A percentile compares a stretch with the other conserved stretches of the same genome.
phyloP scores from a whole-genome alignment of 2,888 invertebrate genomes.

The Dolichopus griseipennis region DNA sequence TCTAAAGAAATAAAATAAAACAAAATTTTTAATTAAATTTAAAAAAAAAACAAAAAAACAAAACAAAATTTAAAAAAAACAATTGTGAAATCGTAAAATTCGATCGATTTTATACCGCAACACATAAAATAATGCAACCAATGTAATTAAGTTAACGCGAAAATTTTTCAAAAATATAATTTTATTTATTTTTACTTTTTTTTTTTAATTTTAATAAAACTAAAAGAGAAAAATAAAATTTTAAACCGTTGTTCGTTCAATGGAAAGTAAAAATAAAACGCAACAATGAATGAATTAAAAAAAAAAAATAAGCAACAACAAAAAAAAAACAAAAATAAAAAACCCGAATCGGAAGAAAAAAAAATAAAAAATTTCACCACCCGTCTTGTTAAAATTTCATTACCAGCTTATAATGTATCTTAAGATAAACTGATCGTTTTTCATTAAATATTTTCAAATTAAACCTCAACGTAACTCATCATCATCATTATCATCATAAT shows the following conservation, averaged over 20 bases:
- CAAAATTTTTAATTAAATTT: background rate
- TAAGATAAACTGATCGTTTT: background rate
- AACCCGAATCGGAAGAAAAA: background rate
- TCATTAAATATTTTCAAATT: background rate
- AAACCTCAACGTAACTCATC: background rate
- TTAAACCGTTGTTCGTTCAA: background rate
- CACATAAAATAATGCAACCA: no score
- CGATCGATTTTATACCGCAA: no score
- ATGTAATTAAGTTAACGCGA: no score
- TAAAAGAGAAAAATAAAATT: no score
- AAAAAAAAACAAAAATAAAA: background rate
- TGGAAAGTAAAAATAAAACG: background rate
- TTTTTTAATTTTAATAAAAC: no score
- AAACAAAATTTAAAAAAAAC: no score
- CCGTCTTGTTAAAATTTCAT: conserved; percentile 1
- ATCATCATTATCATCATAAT: background rate
- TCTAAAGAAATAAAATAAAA: background rate
- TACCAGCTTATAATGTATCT: conserved; percentile 3
- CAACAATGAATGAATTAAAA: no score
- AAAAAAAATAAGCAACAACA: no score
- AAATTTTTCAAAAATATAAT: no score
- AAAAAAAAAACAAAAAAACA: background rate
- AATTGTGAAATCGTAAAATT: no score
- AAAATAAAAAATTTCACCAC: background rate
- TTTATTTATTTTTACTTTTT: no score